Percentiles rank a stretch among this genome's conserved stretches.
Evolutionary conservation across 2,888 invertebrate genomes (phyloP).

Genomic region (Arrhopalites spinosus): DNA sequence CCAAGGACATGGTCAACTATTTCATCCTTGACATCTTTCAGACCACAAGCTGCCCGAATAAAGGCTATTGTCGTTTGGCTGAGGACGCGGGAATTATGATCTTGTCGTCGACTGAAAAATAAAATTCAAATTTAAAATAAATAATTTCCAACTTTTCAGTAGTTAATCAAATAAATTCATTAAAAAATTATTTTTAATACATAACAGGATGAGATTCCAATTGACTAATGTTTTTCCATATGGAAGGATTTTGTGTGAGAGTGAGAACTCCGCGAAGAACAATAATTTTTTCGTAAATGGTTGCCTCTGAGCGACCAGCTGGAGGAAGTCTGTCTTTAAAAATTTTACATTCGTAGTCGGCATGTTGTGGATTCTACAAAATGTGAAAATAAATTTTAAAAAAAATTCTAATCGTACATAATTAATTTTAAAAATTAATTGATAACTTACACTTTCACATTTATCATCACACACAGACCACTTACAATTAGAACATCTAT

Average conservation of each 20-base stretch:
- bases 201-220: constrained; percentile 39
- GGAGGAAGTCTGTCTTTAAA: constrained; percentile 23
- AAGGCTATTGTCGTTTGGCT: constrained; percentile 31
- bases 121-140: no score
- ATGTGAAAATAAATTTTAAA: background rate
- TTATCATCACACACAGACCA: constrained; percentile 50
- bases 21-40: constrained; percentile 19
- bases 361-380: constrained; percentile 21
- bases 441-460: constrained; percentile 47
- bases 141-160: no score
- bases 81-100: constrained; percentile 1
- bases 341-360: constrained; percentile 33
- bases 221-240: constrained; percentile 33
- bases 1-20: constrained; percentile 41
- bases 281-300: constrained; percentile 37
- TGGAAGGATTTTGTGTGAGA: constrained; percentile 9
- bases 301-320: background rate
- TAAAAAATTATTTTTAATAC: no score
- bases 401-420: background rate
- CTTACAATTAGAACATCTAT: constrained; percentile 48
- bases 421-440: background rate
- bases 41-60: constrained; percentile 35
- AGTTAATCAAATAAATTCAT: no score
- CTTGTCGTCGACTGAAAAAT: no score
- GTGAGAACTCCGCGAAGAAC: constrained; percentile 31